phyloP scores from a whole-genome alignment of 1,140 invertebrate species.

The Phymastichus coffea region DNA sequence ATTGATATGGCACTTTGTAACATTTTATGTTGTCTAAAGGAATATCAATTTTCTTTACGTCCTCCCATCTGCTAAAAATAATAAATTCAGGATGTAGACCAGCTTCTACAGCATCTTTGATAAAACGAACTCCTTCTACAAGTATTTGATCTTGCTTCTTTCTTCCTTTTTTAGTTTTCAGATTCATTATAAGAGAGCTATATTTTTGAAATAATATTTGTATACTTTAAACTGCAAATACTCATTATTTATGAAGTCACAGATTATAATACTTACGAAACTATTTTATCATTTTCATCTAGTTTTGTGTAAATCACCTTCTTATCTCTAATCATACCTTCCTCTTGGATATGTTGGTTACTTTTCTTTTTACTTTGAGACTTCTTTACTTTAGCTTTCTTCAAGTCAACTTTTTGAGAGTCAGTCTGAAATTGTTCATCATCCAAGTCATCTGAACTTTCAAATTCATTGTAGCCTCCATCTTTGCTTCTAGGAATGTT shows the following conservation, averaged over 20 bases:
- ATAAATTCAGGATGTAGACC: conserved; percentile 66
- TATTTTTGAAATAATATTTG: background rate
- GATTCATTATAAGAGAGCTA: conserved; percentile 64
- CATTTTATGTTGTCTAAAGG: conserved; percentile 57
- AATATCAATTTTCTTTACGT: conserved; percentile 61
- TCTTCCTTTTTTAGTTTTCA: conserved; percentile 69
- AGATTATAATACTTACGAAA: conserved; percentile 19
- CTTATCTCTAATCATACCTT: background rate
- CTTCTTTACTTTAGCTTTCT: too few species aligned
- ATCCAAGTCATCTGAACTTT: too few species aligned
- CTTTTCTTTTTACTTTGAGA: conserved; percentile 4
- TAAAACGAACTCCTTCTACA: conserved; percentile 78
- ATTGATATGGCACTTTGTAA: conserved; percentile 76
- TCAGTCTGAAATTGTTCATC: too few species aligned
- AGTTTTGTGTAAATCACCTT: conserved; percentile 18
- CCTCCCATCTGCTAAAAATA: conserved; percentile 67
- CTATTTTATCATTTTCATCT: conserved; percentile 33
- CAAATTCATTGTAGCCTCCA: too few species aligned
- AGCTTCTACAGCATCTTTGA: conserved; percentile 74
- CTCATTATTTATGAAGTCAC: background rate
- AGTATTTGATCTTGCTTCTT: conserved; percentile 65
- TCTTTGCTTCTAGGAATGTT: too few species aligned
- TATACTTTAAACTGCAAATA: conserved; percentile 1
- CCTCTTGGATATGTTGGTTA: conserved; percentile 7
- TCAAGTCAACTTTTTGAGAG: too few species aligned